Percentiles rank a stretch among this genome's conserved stretches.
Evolutionary conservation across 2,888 invertebrate species (phyloP).

Genomic region (Phlogophora meticulosa): DNA sequence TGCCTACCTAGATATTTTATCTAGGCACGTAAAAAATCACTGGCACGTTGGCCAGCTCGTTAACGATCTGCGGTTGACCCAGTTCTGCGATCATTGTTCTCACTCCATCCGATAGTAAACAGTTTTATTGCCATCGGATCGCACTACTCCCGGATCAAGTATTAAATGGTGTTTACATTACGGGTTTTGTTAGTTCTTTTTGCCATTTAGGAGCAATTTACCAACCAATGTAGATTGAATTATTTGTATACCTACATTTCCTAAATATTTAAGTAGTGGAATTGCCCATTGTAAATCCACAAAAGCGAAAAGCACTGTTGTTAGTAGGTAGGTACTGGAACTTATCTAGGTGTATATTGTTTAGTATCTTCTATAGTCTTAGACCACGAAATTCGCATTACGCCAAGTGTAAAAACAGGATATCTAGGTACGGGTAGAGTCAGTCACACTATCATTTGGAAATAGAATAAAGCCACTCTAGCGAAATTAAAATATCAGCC

Average conservation of each 20-base stretch:
- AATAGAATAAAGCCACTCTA: too few species aligned
- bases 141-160: slow-evolving; percentile 22
- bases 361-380: too few species aligned
- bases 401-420: too few species aligned
- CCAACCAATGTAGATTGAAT: not conserved
- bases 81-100: slow-evolving; percentile 57
- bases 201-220: slow-evolving; percentile 1
- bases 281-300: slow-evolving; percentile 22
- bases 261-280: slow-evolving; percentile 1
- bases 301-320: slow-evolving; percentile 3
- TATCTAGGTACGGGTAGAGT: too few species aligned
- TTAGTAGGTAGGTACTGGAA: too few species aligned
- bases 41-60: slow-evolving; percentile 51
- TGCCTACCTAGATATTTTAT: slow-evolving; percentile 20
- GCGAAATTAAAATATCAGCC: too few species aligned
- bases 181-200: slow-evolving; percentile 26
- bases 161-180: slow-evolving; percentile 11
- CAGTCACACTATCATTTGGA: too few species aligned
- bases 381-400: too few species aligned
- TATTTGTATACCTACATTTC: not conserved
- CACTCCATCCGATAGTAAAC: slow-evolving; percentile 47
- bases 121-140: slow-evolving; percentile 53
- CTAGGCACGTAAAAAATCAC: slow-evolving; percentile 53
- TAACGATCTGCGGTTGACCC: slow-evolving; percentile 63
- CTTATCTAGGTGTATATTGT: too few species aligned